These are phyloP conservation scores for Alligator sinensis DNA, from an alignment of 2,113 vertebrate species.

Conservation along the genomic window DNA sequence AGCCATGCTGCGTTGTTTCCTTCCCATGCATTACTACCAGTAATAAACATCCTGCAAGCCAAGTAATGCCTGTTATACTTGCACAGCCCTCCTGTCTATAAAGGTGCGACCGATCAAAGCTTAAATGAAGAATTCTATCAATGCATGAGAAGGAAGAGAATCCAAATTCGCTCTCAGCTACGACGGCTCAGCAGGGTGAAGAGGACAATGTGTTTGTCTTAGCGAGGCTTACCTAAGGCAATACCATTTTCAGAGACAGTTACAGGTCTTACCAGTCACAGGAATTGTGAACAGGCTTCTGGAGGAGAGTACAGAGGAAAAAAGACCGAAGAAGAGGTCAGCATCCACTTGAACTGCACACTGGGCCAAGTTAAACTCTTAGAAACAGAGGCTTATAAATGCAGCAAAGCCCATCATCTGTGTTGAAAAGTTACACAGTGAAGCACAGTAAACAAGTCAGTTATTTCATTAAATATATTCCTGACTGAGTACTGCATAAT, in stretches of 20 bases:
- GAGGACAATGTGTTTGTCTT: not conserved
- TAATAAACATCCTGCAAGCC: not conserved
- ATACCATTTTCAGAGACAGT: not conserved
- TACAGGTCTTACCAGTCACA: not conserved
- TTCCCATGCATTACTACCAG: not conserved
- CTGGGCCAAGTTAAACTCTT: not conserved
- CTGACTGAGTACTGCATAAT: slow-evolving; percentile 43
- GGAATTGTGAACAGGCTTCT: not conserved
- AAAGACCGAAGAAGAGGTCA: not conserved
- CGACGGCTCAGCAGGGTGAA: not conserved
- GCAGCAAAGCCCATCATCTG: not conserved
- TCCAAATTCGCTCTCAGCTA: not conserved
- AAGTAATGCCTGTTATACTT: not conserved
- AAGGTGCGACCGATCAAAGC: not conserved
- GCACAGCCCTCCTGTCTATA: not conserved
- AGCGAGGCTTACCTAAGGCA: not conserved
- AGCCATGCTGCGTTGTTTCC: not conserved
- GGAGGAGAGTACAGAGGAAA: not conserved
- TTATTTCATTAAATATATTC: slow-evolving; percentile 53
- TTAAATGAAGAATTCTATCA: not conserved
- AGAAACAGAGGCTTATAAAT: not conserved
- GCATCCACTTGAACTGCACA: not conserved
- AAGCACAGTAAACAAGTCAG: slow-evolving; percentile 26
- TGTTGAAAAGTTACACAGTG: slow-evolving; percentile 29
- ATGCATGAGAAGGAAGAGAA: not conserved